Evolutionary conservation across 2,797 vertebrate species (phyloP), one percentile per base, ranked within the genome.

Genomic region (Phylloscopus collybita): DNA sequence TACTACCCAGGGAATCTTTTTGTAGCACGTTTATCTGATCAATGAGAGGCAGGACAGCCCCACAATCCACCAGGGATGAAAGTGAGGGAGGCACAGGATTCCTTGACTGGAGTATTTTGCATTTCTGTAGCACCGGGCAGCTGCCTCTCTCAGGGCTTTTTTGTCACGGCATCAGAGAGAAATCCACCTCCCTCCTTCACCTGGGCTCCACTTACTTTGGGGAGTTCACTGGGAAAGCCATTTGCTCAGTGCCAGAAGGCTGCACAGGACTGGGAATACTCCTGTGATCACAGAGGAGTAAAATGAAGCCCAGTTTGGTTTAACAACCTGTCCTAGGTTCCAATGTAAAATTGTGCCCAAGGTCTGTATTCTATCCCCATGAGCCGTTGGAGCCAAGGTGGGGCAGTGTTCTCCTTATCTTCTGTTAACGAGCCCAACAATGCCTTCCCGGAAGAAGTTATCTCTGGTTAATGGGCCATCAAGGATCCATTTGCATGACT

Each of bases 1-100:
- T 93, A 95, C 86, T 80, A 80, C 76, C 90, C 80, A 23, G 78
- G 56, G 80, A 87, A 59, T 56, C 47, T 81, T 84, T 47, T 14
- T 40, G 49, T 69, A 72, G 27, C 36, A 4, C 6, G 23, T 71
- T 92, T 53, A 42, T 86, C 50, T 19, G 11, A 70, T 32, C 88
- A 93, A 10, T 14, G 45, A 80, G 74, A 60, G 80, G 42, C 42
- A 72, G 53, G 74, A 66, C 78, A 86, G 85, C 75, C 64, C 72
- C 49, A 16, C 13, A 70, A 59, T 30, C 85, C 92, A 29, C 36
- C 12, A 1, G 76, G 45, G 71, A 79, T 40, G 44, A 45, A 66
- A 17, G 59, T 7, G 81, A 93, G 88, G 80, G 29, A 51, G 60
- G 69, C 69, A 42, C 25, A 19, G 23, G 57, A 71, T 66, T 73